These are phyloP conservation scores for Sciaenops ocellatus DNA, from an alignment of 2,797 vertebrate species.

Conservation along the genomic window DNA sequence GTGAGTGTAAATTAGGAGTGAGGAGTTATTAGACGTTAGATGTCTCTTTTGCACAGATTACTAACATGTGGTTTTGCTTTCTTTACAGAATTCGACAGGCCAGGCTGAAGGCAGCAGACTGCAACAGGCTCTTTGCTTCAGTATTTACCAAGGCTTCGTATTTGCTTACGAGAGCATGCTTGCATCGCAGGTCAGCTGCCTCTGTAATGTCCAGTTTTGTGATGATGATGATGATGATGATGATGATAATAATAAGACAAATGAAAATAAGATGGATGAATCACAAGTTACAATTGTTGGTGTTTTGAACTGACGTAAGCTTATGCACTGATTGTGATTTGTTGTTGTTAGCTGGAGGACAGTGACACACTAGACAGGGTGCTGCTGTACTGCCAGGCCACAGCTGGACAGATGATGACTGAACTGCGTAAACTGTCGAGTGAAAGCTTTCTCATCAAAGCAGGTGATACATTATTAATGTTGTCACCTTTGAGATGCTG, in stretches of 20 bases:
- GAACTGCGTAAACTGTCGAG: constrained; percentile 80
- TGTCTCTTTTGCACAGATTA: background rate
- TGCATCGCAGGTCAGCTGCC: constrained; percentile 84
- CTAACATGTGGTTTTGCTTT: background rate
- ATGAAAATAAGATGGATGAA: too few species aligned
- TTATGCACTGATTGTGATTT: constrained; percentile 31
- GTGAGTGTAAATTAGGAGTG: constrained; percentile 73
- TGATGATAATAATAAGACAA: background rate
- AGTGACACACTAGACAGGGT: constrained; percentile 76
- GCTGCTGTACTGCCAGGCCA: constrained; percentile 80
- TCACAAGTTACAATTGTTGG: background rate
- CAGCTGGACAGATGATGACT: constrained; percentile 84
- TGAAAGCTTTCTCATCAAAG: constrained; percentile 84
- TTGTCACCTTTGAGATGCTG: background rate
- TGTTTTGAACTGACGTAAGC: background rate
- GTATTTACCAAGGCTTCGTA: constrained; percentile 86
- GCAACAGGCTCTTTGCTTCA: constrained; percentile 86
- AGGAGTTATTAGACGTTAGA: too few species aligned
- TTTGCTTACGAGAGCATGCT: constrained; percentile 86
- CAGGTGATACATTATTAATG: constrained; percentile 80
- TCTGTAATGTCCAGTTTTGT: background rate
- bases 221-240: background rate
- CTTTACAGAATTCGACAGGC: constrained; percentile 29
- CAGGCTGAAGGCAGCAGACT: constrained; percentile 69
- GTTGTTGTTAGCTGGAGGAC: constrained; percentile 72